Evolutionary conservation across 2,888 invertebrate species (phyloP), one percentile per base, ranked within the genome.

Genomic region (Watsonalla binaria): DNA sequence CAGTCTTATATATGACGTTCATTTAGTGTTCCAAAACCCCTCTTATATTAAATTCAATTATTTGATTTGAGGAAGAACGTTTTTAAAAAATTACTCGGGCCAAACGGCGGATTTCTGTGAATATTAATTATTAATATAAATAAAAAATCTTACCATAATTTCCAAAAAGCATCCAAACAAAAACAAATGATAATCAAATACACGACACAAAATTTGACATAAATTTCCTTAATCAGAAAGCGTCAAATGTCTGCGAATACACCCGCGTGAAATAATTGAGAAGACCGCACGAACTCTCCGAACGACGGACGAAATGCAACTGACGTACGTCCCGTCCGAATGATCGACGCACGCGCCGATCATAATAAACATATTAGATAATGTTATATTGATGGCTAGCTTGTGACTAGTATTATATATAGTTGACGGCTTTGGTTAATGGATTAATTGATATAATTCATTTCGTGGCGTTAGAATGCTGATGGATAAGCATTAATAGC

Each of bases 161-260:
- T 56, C 52, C 58, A 61, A 66, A 59, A 46, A 47, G 59, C 65
- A 74, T 70, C 69, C 74, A 72, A 70, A 54, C 60, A 60, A 57
- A 59, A 46, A 54, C 58, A 56, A 55, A 56, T 55, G 52, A 54
- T 54, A 55, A 51, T 65, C 68, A 67, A 65, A 65, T 2, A 67
- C 66, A 66, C 57, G 56, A 65, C 72, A 74, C 76, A 71, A 56
- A 63, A 78, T 80, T 83, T 81, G 82, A 82, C 82, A 75, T 79
- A 55, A 66, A 69, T 72, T 81, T 80, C 80, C 78, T 72, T 69
- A 64, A 62, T 53, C 68, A 74, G 84, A 82, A 83, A 82, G 72
- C 79, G 85, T 80, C 82, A 84, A 84, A 82, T 76, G 57, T 54
- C 60, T 62, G 54, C 54, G 56, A 61, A 59, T 15, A 11, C 42